phyloP scores from a whole-genome alignment of 2,797 vertebrate species.

The Moxostoma hubbsi region DNA sequence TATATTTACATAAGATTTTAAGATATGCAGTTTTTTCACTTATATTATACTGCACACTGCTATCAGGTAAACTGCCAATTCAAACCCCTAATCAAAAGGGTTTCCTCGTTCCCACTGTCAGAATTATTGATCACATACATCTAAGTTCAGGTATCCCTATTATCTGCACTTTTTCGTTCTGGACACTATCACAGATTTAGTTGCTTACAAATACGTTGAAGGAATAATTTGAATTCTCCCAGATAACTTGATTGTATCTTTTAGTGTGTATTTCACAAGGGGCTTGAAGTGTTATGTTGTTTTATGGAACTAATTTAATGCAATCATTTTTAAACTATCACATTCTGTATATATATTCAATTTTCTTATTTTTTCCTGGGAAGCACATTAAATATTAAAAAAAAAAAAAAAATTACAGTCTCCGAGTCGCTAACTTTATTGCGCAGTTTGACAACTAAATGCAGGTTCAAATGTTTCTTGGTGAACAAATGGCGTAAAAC shows the following conservation, averaged over 20 bases:
- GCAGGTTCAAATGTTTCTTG: constrained; percentile 65
- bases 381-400: constrained; percentile 74
- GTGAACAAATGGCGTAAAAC: constrained; percentile 48
- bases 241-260: constrained; percentile 27
- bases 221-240: constrained; percentile 18
- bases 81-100: background rate
- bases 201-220: constrained; percentile 2
- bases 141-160: constrained; percentile 34
- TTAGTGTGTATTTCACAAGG: constrained; percentile 41
- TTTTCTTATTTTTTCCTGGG: constrained; percentile 54
- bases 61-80: background rate
- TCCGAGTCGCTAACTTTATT: constrained; percentile 11
- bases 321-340: constrained; percentile 26
- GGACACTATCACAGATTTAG: constrained; percentile 16
- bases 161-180: constrained; percentile 53
- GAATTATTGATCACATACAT: background rate
- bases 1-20: constrained; percentile 38
- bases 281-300: constrained; percentile 23
- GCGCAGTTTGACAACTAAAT: constrained; percentile 2
- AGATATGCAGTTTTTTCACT: constrained; percentile 10
- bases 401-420: constrained; percentile 52
- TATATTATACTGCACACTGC: constrained; percentile 27
- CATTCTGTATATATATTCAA: constrained; percentile 44
- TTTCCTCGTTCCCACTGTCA: constrained; percentile 4
- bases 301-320: constrained; percentile 46